Percentiles rank a stretch among this genome's conserved stretches.
These are phyloP conservation scores for Trissolcus brochymenae DNA, from an alignment of 2,888 invertebrate genomes.

Conservation along the genomic window DNA sequence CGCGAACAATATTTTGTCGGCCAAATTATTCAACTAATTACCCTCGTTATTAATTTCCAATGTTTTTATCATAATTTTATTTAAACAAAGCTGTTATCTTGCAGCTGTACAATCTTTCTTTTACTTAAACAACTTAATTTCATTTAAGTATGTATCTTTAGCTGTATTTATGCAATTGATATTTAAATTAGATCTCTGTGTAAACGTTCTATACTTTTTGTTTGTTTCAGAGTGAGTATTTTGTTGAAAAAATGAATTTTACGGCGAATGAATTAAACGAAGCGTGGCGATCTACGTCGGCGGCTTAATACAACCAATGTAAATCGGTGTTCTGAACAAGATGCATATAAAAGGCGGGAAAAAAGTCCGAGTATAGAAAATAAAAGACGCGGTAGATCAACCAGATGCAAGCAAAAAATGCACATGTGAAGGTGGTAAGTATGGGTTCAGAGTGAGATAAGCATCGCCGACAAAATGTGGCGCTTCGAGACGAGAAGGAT, in stretches of 20 bases:
- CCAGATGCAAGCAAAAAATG: conserved; percentile 48
- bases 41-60: too few species aligned
- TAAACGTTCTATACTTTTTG: conserved; percentile 25
- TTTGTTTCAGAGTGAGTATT: not conserved
- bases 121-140: too few species aligned
- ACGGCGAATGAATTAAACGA: conserved; percentile 55
- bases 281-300: conserved; percentile 62
- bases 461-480: conserved; percentile 61
- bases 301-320: conserved; percentile 64
- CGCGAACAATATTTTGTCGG: not conserved
- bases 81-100: too few species aligned
- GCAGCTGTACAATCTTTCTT: too few species aligned
- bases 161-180: not conserved
- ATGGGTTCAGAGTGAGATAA: conserved; percentile 68
- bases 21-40: too few species aligned
- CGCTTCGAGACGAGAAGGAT: conserved; percentile 52
- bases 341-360: conserved; percentile 36
- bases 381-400: conserved; percentile 29
- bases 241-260: conserved; percentile 62
- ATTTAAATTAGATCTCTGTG: conserved; percentile 1
- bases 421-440: conserved; percentile 65
- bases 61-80: too few species aligned
- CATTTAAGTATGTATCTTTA: too few species aligned
- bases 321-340: conserved; percentile 53
- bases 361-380: not conserved